Evolutionary conservation across 2,888 invertebrate species (phyloP).

Genomic region (Megastigmus dorsalis): DNA sequence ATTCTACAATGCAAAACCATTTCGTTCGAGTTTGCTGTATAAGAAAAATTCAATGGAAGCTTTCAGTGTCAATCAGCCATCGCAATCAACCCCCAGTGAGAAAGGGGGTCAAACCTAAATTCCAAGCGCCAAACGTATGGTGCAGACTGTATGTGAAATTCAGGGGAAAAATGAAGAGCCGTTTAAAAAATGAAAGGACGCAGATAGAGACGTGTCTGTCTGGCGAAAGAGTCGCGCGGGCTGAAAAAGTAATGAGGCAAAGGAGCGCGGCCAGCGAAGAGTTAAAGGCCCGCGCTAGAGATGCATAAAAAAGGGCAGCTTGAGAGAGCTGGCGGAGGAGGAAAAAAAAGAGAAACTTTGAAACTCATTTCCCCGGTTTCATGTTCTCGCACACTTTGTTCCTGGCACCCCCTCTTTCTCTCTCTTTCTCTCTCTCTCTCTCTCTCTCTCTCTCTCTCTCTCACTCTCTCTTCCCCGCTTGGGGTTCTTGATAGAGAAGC

Average conservation of each 20-base stretch:
- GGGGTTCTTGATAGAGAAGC: slow-evolving; percentile 47
- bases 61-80: too few species aligned
- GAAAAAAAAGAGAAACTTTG: slow-evolving; percentile 55
- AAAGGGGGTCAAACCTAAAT: too few species aligned
- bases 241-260: slow-evolving; percentile 48
- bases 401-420: slow-evolving; percentile 31
- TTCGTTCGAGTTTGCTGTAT: too few species aligned
- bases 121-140: too few species aligned
- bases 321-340: slow-evolving; percentile 15
- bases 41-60: too few species aligned
- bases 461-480: background rate
- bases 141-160: background rate
- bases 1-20: too few species aligned
- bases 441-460: slow-evolving; percentile 55
- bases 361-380: slow-evolving; percentile 60
- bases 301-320: slow-evolving; percentile 19
- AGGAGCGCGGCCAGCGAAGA: background rate
- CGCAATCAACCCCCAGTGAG: too few species aligned
- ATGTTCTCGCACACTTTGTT: slow-evolving; percentile 57
- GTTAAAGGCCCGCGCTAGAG: slow-evolving; percentile 5
- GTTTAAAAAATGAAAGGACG: slow-evolving; percentile 20
- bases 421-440: slow-evolving; percentile 59
- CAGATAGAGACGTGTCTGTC: background rate
- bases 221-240: background rate
- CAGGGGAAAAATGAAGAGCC: background rate